Base-by-base conservation (phyloP, 1,140 invertebrate species). In the Drosophila pectinifera region DNA sequence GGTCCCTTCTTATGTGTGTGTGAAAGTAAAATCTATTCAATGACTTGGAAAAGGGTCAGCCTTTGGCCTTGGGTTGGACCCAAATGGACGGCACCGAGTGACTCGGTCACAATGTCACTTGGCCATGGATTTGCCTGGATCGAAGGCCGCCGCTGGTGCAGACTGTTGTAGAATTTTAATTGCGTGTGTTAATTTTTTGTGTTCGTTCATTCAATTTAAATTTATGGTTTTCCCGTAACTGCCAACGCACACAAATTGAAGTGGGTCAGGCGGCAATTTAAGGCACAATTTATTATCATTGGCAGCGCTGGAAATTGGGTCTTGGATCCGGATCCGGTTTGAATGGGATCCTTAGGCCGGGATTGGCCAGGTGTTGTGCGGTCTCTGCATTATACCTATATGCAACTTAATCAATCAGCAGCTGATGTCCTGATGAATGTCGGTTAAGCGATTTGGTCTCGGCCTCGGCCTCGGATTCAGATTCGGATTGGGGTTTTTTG, bases 141-240 rank as follows among this genome's bases (percentile, higher is more conserved):
- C 53, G 54, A 73, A 64, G 43, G 34, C 36, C 55, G 22, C 42
- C 5, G 18, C 5, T 16, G 16, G 26, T 16, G 48, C 31, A 34
- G 28, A 49, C 51, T 78, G 46, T 61, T 84, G 73, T 80, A 65
- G 75, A 62, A 88, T 80, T 88, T 89, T 89, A 88, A 89, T 88
- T 88, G 84, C 61, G 80, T 78, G 68, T 83, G 76, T 84, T 89
- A 84, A 83, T 89, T 84, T 88, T 88, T 80, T 70, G 80, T 63
- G 73, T 58, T 28, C 80, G 36, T 75, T 72, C 58, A 69, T 70
- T 64, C 39, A 65, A 82, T 69, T 78, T 51, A 51, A 69, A 88
- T 88, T 88, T 88, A 88, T 88, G 86, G 84, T 70, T 84, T 75
- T 57, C n/a, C 49, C 49, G 36, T 53, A 53, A 53, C 49, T 53